Conservation (phyloP, 2,888 invertebrate species). For the Melinaea marsaeus region DNA sequence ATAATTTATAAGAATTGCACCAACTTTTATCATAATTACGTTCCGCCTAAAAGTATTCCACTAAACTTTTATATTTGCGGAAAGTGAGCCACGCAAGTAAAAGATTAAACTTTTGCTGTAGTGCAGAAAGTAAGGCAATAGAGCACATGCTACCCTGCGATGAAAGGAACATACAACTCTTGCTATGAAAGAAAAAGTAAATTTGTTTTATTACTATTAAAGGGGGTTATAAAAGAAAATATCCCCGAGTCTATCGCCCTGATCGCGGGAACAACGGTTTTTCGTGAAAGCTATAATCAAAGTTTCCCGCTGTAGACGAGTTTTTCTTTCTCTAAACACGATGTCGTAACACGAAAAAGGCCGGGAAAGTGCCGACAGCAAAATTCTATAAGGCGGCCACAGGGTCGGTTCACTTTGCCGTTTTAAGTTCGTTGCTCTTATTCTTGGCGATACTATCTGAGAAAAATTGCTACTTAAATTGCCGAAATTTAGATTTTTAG, state of each 20-base stretch:
- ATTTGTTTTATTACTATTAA: conserved; percentile 76
- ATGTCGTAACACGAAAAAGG: conserved; percentile 75
- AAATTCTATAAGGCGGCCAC: conserved; percentile 57
- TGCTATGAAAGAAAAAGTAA: conserved; percentile 59
- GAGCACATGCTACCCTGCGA: conserved; percentile 60
- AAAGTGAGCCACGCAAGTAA: conserved; percentile 49
- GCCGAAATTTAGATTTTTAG: conserved; percentile 35
- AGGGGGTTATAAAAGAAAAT: conserved; percentile 73
- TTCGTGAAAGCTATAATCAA: conserved; percentile 75
- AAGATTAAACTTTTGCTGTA: conserved; percentile 45
- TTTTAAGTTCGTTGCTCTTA: conserved; percentile 53
- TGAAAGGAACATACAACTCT: conserved; percentile 41
- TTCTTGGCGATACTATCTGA: conserved; percentile 60
- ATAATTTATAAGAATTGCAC: too few relatives aligned
- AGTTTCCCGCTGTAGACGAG: conserved; percentile 72
- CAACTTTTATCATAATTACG: too few relatives aligned
- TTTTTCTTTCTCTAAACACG: conserved; percentile 75
- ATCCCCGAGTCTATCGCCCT: conserved; percentile 70
- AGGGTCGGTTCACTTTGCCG: conserved; percentile 52
- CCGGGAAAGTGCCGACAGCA: conserved; percentile 69
- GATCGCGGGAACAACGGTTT: conserved; percentile 66
- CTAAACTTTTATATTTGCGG: conserved; percentile 25
- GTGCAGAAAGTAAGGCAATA: conserved; percentile 52
- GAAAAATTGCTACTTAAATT: conserved; percentile 59
- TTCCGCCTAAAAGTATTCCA: too few relatives aligned